Conservation (phyloP, 2,113 vertebrate species). For the Charina bottae region DNA sequence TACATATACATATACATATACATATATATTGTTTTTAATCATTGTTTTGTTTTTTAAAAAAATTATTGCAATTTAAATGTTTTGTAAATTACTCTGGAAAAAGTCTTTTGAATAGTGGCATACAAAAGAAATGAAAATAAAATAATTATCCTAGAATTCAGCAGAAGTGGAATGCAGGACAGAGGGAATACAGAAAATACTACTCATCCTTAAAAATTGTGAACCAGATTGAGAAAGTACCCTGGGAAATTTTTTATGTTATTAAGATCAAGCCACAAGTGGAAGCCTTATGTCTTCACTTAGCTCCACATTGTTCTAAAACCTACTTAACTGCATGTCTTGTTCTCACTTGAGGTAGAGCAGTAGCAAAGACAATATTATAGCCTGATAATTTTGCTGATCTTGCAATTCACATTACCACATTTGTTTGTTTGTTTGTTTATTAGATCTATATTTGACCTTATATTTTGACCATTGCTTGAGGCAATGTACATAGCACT, state of each 20-base stretch:
- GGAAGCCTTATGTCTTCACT: neutral
- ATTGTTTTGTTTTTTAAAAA: neutral
- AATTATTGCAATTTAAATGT: neutral
- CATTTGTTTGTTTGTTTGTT: conserved; percentile 2
- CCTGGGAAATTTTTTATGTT: neutral
- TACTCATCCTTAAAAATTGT: neutral
- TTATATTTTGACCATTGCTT: too few species aligned
- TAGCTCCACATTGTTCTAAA: neutral
- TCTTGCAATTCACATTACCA: neutral
- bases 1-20: too few species aligned
- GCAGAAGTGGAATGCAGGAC: neutral
- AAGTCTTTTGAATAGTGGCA: neutral
- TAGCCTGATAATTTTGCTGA: neutral
- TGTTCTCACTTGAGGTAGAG: neutral
- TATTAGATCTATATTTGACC: neutral
- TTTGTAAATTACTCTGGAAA: neutral
- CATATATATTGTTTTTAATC: too few species aligned
- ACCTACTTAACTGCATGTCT: neutral
- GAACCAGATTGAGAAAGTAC: neutral
- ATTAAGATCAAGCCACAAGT: neutral
- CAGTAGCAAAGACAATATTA: neutral
- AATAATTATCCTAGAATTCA: neutral
- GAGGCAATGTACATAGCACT: neutral
- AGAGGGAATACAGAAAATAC: neutral
- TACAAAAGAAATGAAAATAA: neutral